A percentile compares a stretch with the other conserved stretches of the same genome.
These are phyloP conservation scores for Macrophya alboannulata DNA, from an alignment of 2,888 invertebrate species.

Conservation along the genomic window DNA sequence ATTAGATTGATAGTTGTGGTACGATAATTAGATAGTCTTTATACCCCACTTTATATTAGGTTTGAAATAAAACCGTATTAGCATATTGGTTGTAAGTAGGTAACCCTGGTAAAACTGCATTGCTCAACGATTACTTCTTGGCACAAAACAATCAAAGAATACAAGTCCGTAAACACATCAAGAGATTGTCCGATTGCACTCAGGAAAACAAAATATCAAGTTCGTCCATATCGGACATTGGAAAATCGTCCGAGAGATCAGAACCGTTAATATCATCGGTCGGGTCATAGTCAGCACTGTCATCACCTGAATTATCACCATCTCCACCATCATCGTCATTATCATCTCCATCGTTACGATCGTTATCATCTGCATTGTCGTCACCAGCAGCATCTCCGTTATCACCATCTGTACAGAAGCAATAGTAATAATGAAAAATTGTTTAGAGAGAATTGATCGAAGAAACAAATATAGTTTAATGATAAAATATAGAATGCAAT, in stretches of 20 bases:
- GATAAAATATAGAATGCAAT: background rate
- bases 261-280: constrained; percentile 63
- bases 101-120: constrained; percentile 37
- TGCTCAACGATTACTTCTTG: constrained; percentile 37
- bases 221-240: constrained; percentile 73
- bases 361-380: constrained; percentile 67
- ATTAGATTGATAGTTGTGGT: background rate
- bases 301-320: constrained; percentile 73
- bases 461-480: background rate
- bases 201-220: constrained; percentile 72
- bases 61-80: constrained; percentile 19
- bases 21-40: constrained; percentile 34
- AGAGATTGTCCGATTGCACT: constrained; percentile 57
- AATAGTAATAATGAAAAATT: constrained; percentile 19
- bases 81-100: constrained; percentile 15
- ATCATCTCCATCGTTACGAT: constrained; percentile 66
- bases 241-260: constrained; percentile 70
- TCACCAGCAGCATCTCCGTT: constrained; percentile 68
- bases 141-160: constrained; percentile 31
- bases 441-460: background rate
- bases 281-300: constrained; percentile 71
- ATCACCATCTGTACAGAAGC: constrained; percentile 64
- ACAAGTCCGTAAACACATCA: constrained; percentile 38
- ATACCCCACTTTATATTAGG: background rate
- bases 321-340: constrained; percentile 73